Evolutionary conservation across 2,888 invertebrate species (phyloP).

Genomic region (Cryptocephalus primarius): DNA sequence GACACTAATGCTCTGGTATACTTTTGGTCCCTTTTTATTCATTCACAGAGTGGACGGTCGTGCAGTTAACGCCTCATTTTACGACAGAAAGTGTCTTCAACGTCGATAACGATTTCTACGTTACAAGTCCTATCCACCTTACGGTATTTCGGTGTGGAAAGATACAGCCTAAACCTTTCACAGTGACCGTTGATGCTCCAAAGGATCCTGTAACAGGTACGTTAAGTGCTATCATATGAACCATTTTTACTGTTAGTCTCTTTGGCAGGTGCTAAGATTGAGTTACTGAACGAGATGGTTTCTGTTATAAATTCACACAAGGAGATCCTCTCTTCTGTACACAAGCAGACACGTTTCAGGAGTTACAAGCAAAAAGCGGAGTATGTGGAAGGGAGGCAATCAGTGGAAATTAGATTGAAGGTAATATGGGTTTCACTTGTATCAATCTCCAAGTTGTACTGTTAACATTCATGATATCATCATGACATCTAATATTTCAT

Average conservation of each 20-base stretch:
- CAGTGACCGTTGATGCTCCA: slow-evolving; percentile 22
- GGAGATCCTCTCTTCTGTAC: slow-evolving; percentile 13
- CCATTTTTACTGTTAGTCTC: not conserved
- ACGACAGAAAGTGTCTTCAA: slow-evolving; percentile 21
- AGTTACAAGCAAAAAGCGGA: slow-evolving; percentile 16
- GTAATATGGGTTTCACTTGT: slow-evolving; percentile 9
- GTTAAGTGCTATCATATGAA: not conserved
- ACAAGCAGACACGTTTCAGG: slow-evolving; percentile 14
- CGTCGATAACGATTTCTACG: slow-evolving; percentile 16
- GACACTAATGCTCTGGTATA: too few species aligned
- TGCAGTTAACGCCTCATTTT: slow-evolving; percentile 43
- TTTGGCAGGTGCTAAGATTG: slow-evolving; percentile 12
- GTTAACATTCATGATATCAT: too few species aligned
- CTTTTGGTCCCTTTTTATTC: slow-evolving; percentile 7
- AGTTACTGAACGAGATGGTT: slow-evolving; percentile 22
- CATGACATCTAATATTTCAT: too few species aligned
- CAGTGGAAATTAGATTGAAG: slow-evolving; percentile 17
- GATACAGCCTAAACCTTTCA: slow-evolving; percentile 22
- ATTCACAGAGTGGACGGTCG: slow-evolving; percentile 49
- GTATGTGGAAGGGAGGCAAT: slow-evolving; percentile 15
- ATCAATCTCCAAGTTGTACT: slow-evolving; percentile 1
- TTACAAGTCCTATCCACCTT: slow-evolving; percentile 25
- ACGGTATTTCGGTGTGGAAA: slow-evolving; percentile 31
- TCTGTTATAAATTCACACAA: slow-evolving; percentile 22
- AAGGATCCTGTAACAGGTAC: slow-evolving; percentile 14